Evolutionary conservation across 2,113 vertebrate species (phyloP), one percentile per base, ranked within the genome.

Genomic region (Rattus rattus): DNA sequence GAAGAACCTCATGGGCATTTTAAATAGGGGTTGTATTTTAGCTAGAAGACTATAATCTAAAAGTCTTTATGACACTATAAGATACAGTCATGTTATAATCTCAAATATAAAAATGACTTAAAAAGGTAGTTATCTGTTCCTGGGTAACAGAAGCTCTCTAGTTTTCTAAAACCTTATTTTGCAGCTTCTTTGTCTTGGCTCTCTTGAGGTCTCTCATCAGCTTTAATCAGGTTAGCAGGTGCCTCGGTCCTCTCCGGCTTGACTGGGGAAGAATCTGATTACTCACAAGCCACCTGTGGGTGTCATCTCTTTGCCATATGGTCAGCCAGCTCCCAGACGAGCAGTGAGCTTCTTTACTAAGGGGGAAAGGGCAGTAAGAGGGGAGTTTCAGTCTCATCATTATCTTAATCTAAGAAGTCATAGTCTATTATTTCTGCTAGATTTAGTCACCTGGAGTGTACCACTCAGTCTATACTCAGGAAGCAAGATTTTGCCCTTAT

Each of bases 1-100:
- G 26, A 94, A 59, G 39, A 52, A 76, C 63, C 80, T 85, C 16
- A 36, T 87, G 69, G 75, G 86, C 92, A 90, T 97, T 39, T 20
- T 87, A 73, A 94, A 52, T 30, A 79, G 63, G 16, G 89, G 47
- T 39, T 79, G 5, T 85, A n/a, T 30, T 88, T 30, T 36, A 39
- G 19, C 39, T 79, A 11, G 52, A 36, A 91, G 39, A 54, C 80
- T 72, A 81, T n/a, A 92, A 36, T n/a, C 63, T 70, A 43, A 70
- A 90, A 80, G 43, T 77, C 84, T 80, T 96, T 19, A 75, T 75
- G 54, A 13, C 13, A 22, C n/a, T 81, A 61, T 26, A 59, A 83
- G 54, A 26, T 83, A 20, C 59, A n/a, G 24, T 83, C 59, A 39
- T 49, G 12, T 81, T 81, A n/a, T 77, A 79, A 79, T 39, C 12